A percentile compares a stretch with the other conserved stretches of the same genome.
Conservation (phyloP, 1,140 invertebrate genomes). For the Gonioctena quinquepunctata region DNA sequence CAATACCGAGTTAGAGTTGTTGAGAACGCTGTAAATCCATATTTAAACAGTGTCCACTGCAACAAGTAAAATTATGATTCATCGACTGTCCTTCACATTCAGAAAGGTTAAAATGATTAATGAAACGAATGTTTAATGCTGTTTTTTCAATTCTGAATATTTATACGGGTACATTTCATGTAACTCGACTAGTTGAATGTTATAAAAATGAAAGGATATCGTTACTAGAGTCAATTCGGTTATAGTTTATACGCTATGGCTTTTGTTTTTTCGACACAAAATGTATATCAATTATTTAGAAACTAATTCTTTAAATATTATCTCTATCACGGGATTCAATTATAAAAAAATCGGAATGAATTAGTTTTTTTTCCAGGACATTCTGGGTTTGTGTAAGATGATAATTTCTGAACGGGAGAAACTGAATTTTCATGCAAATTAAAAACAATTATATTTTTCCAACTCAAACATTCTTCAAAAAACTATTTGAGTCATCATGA, state of each 20-base stretch:
- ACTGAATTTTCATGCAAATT: too few species aligned
- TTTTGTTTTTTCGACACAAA: too few species aligned
- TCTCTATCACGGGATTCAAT: too few species aligned
- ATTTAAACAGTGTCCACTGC: background rate
- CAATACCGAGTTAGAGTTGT: background rate
- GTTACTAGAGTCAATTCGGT: background rate
- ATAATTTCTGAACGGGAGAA: too few species aligned
- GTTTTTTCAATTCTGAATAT: constrained; percentile 21
- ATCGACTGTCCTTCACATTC: constrained; percentile 37
- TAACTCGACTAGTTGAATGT: constrained; percentile 4
- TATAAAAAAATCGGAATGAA: too few species aligned
- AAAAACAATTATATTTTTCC: too few species aligned
- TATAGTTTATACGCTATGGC: background rate
- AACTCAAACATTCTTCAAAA: too few species aligned
- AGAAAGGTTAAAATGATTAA: constrained; percentile 45
- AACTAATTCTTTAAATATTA: too few species aligned
- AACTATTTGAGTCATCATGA: too few species aligned
- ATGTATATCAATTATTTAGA: too few species aligned
- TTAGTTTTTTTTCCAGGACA: too few species aligned
- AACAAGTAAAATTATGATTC: constrained; percentile 15
- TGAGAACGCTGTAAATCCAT: background rate
- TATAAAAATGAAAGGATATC: constrained; percentile 8
- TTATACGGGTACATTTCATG: constrained; percentile 6
- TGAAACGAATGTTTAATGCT: constrained; percentile 38
- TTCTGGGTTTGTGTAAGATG: too few species aligned